Evolutionary conservation across 37 sponge, comb jelly and placozoan genomes (phyloP).

Genomic region (Haliclona indistincta): DNA sequence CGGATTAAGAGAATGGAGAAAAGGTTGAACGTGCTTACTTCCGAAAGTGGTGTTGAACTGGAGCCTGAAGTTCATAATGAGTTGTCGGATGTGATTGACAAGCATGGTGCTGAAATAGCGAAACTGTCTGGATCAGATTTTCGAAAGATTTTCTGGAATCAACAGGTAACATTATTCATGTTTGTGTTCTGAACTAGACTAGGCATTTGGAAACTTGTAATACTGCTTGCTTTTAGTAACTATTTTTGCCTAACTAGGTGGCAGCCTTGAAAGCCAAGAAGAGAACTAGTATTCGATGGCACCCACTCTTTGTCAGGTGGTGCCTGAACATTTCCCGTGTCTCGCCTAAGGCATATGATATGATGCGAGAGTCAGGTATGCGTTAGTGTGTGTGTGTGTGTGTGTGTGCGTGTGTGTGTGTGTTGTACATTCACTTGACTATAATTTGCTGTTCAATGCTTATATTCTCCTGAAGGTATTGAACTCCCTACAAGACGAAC

Average conservation of each 20-base stretch:
- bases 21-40: not conserved
- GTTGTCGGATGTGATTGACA: not conserved
- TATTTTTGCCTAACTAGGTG: not conserved
- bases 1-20: not conserved
- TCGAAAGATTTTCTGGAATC: conserved; percentile 11
- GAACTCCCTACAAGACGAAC: conserved; percentile 53
- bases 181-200: no score
- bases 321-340: conserved; percentile 22
- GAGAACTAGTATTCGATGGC: conserved; percentile 7
- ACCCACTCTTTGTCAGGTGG: conserved; percentile 22
- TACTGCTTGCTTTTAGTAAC: not conserved
- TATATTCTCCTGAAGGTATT: no score
- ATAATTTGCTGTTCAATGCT: no score
- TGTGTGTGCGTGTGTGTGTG: no score
- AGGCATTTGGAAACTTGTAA: not conserved
- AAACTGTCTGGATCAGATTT: not conserved
- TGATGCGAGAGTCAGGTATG: not conserved
- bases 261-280: not conserved
- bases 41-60: not conserved
- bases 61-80: not conserved
- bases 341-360: conserved; percentile 22
- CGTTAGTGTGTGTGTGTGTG: no score
- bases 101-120: not conserved
- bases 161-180: not conserved
- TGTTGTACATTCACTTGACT: no score